Base-by-base conservation (phyloP, 1,140 invertebrate genomes). In the Drosophila ananassae region DNA sequence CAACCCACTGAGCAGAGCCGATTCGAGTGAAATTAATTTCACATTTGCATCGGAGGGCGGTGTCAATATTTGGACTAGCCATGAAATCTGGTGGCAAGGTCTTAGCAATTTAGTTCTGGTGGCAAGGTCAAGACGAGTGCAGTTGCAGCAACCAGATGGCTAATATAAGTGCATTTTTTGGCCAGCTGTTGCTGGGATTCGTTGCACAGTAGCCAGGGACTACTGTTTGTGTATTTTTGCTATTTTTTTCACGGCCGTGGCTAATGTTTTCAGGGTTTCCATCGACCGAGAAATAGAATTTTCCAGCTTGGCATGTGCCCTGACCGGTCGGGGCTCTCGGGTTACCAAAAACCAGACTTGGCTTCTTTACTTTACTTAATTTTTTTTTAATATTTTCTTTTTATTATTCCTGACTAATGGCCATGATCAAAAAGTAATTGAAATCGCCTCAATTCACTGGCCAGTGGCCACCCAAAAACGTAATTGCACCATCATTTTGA, bases 401-500 rank as follows among this genome's bases (percentile, higher is more conserved):
- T 9, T 58, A 66, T 52, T 57, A 57, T 58, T 73, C 53, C 25
- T 73, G 54, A 44, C 54, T 62, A 62, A 62, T 77, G 54, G 77
- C 69, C 62, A 59, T 79, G 72, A 59, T 75, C 25, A 69, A 73
- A 75, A 56, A 47, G 66, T 81, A 87, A 85, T 87, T 87, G 82
- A 87, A 79, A 78, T 64, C 55, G 55, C 28, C 54, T 54, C 30
- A 56, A 73, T 61, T 72, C 52, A 25, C 24, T 64, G 62, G 61
- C 84, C 83, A 89, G 83, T 64, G 62, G 61, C 84, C 83, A 89
- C 83, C 83, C 83, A 89, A 89, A 89, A 83, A 64, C 39, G 62
- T 89, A 89, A 89, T 89, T 89, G 76, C 76, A 71, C 64, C 79
- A 79, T 89, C 68, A 89, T 89, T 83, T 89, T 89, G 83, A 89